Conservation (phyloP, 2,113 vertebrate species). For the Vicugna pacos region DNA sequence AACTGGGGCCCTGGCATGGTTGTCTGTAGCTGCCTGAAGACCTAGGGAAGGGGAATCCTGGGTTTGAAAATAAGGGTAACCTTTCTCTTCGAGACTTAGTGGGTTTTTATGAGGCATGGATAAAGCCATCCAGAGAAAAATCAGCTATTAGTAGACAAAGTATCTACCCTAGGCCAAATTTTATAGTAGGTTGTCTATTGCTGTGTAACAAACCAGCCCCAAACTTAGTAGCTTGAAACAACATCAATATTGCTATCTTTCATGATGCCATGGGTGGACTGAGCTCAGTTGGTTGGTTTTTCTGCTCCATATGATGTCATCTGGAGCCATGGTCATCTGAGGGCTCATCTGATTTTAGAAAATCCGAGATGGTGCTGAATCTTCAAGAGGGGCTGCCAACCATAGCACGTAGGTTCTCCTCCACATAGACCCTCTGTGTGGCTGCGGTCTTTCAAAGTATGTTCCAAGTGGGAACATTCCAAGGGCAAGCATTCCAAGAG, state of each 20-base stretch:
- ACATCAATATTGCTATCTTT: neutral
- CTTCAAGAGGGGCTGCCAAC: neutral
- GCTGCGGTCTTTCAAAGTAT: neutral
- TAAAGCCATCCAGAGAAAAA: neutral
- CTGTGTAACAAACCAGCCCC: neutral
- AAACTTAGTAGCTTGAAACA: neutral
- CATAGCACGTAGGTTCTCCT: neutral
- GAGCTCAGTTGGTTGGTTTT: neutral
- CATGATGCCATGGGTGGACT: neutral
- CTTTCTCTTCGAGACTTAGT: neutral
- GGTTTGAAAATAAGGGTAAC: neutral
- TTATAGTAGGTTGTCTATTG: neutral
- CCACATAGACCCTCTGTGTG: neutral
- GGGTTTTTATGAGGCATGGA: neutral
- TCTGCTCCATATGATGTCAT: neutral
- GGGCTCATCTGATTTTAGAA: slow-evolving; percentile 13
- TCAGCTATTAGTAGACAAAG: neutral
- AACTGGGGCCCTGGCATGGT: neutral
- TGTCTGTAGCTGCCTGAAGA: neutral
- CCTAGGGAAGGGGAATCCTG: neutral
- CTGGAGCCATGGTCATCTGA: neutral
- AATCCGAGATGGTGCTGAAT: neutral
- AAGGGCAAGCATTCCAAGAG: neutral
- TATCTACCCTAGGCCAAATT: neutral
- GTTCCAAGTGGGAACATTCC: neutral